These are phyloP conservation scores for Gadus chalcogrammus DNA, from an alignment of 2,113 vertebrate species.

Conservation along the genomic window DNA sequence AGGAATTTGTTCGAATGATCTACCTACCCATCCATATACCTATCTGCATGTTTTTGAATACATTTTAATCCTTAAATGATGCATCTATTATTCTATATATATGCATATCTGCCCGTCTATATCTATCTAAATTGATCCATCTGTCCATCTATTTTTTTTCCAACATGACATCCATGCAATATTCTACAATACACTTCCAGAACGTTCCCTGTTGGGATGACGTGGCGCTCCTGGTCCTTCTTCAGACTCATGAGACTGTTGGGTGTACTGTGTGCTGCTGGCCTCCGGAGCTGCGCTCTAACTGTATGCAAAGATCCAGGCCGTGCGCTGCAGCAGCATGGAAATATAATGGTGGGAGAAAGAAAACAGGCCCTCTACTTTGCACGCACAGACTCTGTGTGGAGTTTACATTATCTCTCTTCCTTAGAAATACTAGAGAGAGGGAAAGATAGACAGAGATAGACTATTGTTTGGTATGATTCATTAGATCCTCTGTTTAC, in stretches of 20 bases:
- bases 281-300: conserved; percentile 58
- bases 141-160: not conserved
- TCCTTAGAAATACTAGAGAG: too few relatives aligned
- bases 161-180: not conserved
- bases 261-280: conserved; percentile 55
- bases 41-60: too few relatives aligned
- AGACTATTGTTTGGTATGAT: too few relatives aligned
- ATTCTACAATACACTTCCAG: not conserved
- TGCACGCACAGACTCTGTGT: too few relatives aligned
- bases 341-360: conserved; percentile 40
- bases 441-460: too few relatives aligned
- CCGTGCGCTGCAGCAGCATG: conserved; percentile 47
- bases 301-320: conserved; percentile 71
- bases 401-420: too few relatives aligned
- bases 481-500: too few relatives aligned
- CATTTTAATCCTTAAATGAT: too few relatives aligned
- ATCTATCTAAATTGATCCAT: not conserved
- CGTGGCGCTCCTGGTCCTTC: not conserved
- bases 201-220: not conserved
- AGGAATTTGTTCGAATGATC: too few relatives aligned
- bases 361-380: conserved; percentile 5
- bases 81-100: too few relatives aligned
- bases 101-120: too few relatives aligned
- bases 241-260: conserved; percentile 26
- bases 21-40: too few relatives aligned